A percentile compares a stretch with the other conserved stretches of the same genome.
Evolutionary conservation across 2,797 vertebrate genomes (phyloP).

Genomic region (Enteromius mattozi): DNA sequence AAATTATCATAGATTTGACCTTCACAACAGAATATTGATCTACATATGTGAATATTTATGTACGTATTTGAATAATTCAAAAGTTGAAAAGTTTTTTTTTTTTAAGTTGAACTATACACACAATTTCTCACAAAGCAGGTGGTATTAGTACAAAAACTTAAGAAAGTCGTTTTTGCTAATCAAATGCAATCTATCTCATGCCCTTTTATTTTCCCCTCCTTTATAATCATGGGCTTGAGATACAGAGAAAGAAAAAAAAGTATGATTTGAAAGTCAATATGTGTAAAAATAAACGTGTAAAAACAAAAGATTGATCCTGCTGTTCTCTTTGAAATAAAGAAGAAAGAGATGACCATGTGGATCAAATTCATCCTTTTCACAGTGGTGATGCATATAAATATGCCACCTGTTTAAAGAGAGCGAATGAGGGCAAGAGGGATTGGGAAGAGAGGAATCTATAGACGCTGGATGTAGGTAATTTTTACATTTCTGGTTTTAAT

Average conservation of each 20-base stretch:
- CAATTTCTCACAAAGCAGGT: neutral
- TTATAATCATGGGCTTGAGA: slow-evolving; percentile 43
- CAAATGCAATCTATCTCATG: slow-evolving; percentile 27
- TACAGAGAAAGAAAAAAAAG: slow-evolving; percentile 24
- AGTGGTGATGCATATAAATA: slow-evolving; percentile 63
- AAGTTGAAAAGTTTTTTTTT: neutral
- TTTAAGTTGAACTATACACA: neutral
- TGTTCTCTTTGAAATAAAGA: slow-evolving; percentile 70
- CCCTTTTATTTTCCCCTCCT: slow-evolving; percentile 5
- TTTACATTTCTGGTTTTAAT: slow-evolving; percentile 50
- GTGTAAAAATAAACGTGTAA: slow-evolving; percentile 44
- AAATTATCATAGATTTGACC: neutral
- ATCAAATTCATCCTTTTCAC: slow-evolving; percentile 59
- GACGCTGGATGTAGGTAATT: slow-evolving; percentile 21
- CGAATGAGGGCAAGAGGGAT: slow-evolving; percentile 39
- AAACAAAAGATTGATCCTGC: slow-evolving; percentile 62
- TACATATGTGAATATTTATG: neutral
- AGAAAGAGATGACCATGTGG: slow-evolving; percentile 56
- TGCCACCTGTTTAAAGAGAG: slow-evolving; percentile 73
- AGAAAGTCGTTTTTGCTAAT: neutral
- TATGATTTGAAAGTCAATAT: slow-evolving; percentile 44
- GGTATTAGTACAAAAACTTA: neutral
- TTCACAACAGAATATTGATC: neutral
- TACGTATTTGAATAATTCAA: neutral
- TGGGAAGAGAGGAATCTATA: slow-evolving; percentile 28